Base-by-base conservation (phyloP, 2,113 vertebrate species). In the Sorex araneus region DNA sequence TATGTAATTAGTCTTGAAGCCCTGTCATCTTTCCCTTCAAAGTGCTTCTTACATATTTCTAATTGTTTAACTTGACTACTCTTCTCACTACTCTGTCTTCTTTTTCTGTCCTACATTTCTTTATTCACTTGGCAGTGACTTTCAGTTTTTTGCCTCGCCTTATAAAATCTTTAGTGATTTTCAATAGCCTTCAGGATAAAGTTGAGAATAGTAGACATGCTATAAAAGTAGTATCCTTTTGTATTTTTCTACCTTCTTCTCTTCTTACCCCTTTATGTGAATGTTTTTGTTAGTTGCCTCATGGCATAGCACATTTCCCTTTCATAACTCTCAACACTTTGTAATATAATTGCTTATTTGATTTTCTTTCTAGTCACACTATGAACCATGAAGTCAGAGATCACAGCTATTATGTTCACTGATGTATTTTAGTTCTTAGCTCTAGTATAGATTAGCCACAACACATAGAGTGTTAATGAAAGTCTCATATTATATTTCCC, bases 171-270 rank as follows among this genome's bases (percentile, higher is more conserved):
- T 73, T 13, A 70, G 30, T 73, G 54, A n/a, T 93, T 83, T 93
- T 47, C 25, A 32, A 86, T 60, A 60, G 16, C 11, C 54, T 80
- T 80, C 28, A 73, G 2, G 13, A 82, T 57, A 81, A 50, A 50
- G 32, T 60, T 23, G 54, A 84, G 43, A 92, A 28, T 78, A 25
- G 54, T 87, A 43, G 81, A 63, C 7, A 25, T 96, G 83, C 84
- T 92, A 50, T 50, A 50, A 7, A 89, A 28, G 15, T 27, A 36
- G 8, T 25, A 18, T 19, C n/a, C 25, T 81, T 77, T 10, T 45
- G 5, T n/a, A 12, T 9, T 50, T 50, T 50, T 50, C 47, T 13
- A 50, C 47, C 5, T 12, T 50, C 47, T 12, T 50, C 47, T 50
- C 47, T 50, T 50, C 47, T 50, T 50, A 50, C 47, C 47, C 9